Evolutionary conservation across 2,797 vertebrate species (phyloP).

Genomic region (Oophaga sylvatica): DNA sequence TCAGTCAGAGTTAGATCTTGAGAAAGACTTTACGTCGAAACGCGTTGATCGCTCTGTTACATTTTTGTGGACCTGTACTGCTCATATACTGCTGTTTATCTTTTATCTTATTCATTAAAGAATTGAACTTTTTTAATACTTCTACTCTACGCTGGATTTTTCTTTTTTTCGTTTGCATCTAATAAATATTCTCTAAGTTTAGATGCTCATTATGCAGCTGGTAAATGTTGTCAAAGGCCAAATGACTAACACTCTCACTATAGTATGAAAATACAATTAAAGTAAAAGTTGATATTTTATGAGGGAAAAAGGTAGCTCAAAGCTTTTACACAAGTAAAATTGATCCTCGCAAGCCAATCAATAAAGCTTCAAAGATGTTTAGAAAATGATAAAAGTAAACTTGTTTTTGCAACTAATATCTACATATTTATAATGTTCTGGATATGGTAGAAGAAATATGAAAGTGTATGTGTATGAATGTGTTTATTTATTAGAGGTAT

Average conservation of each 20-base stretch:
- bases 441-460: too few species aligned
- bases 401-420: background rate
- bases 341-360: background rate
- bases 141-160: too few species aligned
- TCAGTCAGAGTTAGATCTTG: too few species aligned
- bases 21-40: too few species aligned
- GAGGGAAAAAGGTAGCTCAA: background rate
- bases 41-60: too few species aligned
- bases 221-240: background rate
- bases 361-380: slow-evolving; percentile 5
- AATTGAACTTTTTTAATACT: too few species aligned
- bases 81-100: too few species aligned
- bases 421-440: background rate
- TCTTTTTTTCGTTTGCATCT: too few species aligned
- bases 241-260: background rate
- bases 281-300: background rate
- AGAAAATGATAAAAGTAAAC: background rate
- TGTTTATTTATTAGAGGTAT: background rate
- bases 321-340: slow-evolving; percentile 11
- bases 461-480: background rate
- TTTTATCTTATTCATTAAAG: too few species aligned
- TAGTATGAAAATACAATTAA: background rate
- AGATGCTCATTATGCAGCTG: background rate
- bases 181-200: background rate
- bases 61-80: too few species aligned